A percentile compares a stretch with the other conserved stretches of the same genome.
Evolutionary conservation across 2,888 invertebrate genomes (phyloP).

Genomic region (Dicycla oo): DNA sequence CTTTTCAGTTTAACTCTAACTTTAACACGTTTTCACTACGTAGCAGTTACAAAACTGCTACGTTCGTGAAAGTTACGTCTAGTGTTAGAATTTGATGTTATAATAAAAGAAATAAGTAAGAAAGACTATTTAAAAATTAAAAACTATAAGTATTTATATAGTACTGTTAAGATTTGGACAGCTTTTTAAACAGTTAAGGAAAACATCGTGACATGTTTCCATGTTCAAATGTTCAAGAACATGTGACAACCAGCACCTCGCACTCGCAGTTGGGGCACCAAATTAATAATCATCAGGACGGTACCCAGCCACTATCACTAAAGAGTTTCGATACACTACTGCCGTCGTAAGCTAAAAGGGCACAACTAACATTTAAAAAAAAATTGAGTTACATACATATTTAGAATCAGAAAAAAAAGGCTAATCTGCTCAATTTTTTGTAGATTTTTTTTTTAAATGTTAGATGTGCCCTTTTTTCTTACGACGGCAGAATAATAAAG

Average conservation of each 20-base stretch:
- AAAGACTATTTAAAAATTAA: too few relatives aligned
- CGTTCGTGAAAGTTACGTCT: conserved; percentile 6
- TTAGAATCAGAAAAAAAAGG: too few relatives aligned
- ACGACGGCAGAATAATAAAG: too few relatives aligned
- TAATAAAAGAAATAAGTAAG: not conserved
- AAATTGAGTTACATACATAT: too few relatives aligned
- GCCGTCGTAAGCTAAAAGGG: too few relatives aligned
- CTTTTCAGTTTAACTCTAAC: conserved; percentile 35
- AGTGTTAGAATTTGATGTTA: conserved; percentile 1
- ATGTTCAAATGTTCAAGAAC: not conserved
- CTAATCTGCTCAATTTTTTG: too few relatives aligned
- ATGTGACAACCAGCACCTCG: not conserved
- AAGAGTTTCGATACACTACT: conserved; percentile 3
- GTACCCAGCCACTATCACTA: not conserved
- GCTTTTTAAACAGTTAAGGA: not conserved
- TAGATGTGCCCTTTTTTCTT: too few relatives aligned
- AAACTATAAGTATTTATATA: not conserved
- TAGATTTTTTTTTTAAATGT: too few relatives aligned
- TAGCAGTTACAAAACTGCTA: conserved; percentile 20
- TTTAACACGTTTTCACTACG: conserved; percentile 21
- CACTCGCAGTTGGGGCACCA: too few relatives aligned
- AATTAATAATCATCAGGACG: not conserved
- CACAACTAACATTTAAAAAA: too few relatives aligned
- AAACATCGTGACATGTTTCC: not conserved
- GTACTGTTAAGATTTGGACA: not conserved